phyloP scores from a whole-genome alignment of 2,113 vertebrate species.

The Cyanocitta stelleri region DNA sequence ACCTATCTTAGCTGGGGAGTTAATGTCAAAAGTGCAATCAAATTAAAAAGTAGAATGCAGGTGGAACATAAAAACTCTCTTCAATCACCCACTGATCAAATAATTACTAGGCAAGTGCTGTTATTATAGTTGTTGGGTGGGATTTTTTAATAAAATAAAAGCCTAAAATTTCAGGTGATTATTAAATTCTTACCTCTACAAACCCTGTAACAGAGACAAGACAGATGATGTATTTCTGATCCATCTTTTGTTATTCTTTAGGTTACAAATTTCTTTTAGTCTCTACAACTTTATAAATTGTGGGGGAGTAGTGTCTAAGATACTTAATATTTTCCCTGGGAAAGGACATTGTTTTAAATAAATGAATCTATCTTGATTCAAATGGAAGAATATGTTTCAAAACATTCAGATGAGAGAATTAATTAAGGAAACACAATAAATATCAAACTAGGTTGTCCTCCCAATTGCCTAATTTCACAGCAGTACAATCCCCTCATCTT shows the following conservation, averaged over 20 bases:
- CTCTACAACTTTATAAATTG: neutral
- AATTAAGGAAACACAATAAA: neutral
- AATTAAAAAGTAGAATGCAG: conserved; percentile 29
- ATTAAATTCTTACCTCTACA: neutral
- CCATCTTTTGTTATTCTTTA: neutral
- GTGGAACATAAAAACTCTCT: conserved; percentile 37
- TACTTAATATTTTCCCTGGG: neutral
- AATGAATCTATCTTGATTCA: neutral
- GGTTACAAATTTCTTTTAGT: neutral
- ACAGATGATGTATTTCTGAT: neutral
- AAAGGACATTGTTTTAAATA: neutral
- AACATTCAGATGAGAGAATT: neutral
- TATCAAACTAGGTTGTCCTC: neutral
- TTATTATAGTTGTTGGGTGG: neutral
- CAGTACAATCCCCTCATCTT: neutral
- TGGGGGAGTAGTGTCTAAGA: neutral
- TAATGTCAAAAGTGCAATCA: conserved; percentile 33
- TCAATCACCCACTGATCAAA: conserved; percentile 21
- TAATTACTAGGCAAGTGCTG: conserved; percentile 22
- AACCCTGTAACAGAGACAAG: neutral
- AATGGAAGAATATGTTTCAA: neutral
- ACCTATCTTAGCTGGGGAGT: neutral
- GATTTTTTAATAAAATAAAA: neutral
- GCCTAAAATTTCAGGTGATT: neutral
- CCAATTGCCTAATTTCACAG: neutral